Base-by-base conservation (phyloP, 2,888 invertebrate species). In the Campopleginae sp. region DNA sequence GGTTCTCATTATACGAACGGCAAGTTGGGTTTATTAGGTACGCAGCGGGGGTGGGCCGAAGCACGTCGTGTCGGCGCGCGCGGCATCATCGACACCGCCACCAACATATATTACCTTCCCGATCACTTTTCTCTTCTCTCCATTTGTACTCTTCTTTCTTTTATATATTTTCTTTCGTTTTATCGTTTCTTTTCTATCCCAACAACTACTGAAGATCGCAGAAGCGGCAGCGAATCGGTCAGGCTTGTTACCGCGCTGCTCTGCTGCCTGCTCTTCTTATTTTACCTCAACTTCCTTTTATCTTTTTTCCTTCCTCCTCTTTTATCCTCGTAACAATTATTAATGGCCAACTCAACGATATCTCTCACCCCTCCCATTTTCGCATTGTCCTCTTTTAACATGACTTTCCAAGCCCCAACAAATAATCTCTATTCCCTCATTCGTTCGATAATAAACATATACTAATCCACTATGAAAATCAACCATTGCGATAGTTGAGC, bases 11-110 rank as follows among this genome's bases (percentile, higher is more conserved):
- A 93, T 92, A 91, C 90, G 90, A 88, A 89, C 90, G 88, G 91
- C 92, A 92, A 92, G 92, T 93, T 78, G 90, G 91, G 92, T 93
- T 93, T 93, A 93, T 93, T 93, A 93, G 92, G 91, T 91, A 91
- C 93, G 88, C 93, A 93, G 93, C 93, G 93, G 93, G 93, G 93
- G 92, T 92, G 92, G 93, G 90, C 91, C 88, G 88, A 74, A 63
- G 61, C 44, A 77, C 38, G 17, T 68, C 78, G 78, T 78, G 68
- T 44, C 77, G 81, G 85, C 78, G 81, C 81, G 85, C 85, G 85
- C 85, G 87, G 88, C 89, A 89, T 90, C 90, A 92, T 91, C 92
- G 91, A 92, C 92, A 92, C 91, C 91, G 88, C 87, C 88, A 90
- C 88, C 89, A 77, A 65, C 72, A 77, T 58, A 51, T 81, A 81